Conservation (phyloP, 2,113 vertebrate species). For the Hippolais icterina region DNA sequence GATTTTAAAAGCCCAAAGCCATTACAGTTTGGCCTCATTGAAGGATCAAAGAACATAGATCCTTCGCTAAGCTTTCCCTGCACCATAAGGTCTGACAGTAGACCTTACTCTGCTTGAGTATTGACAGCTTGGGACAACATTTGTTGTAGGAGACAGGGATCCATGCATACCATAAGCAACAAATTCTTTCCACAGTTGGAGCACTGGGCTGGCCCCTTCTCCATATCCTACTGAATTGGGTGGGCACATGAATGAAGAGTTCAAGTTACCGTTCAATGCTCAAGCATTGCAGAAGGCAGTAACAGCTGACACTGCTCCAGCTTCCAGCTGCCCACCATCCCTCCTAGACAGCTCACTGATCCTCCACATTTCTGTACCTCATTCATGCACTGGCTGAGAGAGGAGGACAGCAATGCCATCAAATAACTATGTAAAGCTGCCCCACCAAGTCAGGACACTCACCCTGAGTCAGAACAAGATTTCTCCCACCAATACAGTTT, state of each 20-base stretch:
- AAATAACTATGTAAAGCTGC: background rate
- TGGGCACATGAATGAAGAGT: background rate
- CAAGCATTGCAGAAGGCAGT: background rate
- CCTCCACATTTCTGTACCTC: background rate
- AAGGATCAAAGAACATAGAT: background rate
- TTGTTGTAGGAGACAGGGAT: background rate
- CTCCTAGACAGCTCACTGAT: background rate
- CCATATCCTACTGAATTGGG: background rate
- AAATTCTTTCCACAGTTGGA: background rate
- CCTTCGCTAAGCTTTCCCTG: background rate
- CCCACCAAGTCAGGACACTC: background rate
- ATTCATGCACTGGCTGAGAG: background rate
- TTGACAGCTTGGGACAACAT: rapidly evolving
- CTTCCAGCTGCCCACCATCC: background rate
- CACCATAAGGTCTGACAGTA: background rate
- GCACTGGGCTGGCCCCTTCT: background rate
- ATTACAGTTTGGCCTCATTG: background rate
- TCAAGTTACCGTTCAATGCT: background rate
- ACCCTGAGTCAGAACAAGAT: background rate
- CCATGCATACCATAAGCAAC: background rate
- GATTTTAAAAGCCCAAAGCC: background rate
- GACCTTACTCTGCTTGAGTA: background rate
- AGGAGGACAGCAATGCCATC: background rate
- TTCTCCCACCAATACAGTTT: background rate
- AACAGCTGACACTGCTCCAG: background rate